phyloP scores from a whole-genome alignment of 2,113 vertebrate genomes.

The Silurus asotus region DNA sequence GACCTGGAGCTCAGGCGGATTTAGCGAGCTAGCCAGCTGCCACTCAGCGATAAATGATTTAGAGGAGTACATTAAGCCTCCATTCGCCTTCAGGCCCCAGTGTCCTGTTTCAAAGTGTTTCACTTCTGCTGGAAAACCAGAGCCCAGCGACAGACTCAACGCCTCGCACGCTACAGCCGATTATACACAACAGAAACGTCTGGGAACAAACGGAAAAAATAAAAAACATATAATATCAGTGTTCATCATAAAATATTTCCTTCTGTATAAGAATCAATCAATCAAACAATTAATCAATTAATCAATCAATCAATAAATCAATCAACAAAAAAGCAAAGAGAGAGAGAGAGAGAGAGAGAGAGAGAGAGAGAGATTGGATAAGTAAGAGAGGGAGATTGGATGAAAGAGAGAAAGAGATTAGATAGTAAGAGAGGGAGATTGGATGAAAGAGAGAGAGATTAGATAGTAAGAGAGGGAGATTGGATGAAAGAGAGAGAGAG shows the following conservation, averaged over 20 bases:
- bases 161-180: not conserved
- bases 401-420: not conserved
- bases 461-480: too few species aligned
- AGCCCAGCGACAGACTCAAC: conserved; percentile 15
- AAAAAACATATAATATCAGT: not conserved
- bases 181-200: not conserved
- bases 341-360: too few species aligned
- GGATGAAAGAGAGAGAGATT: not conserved
- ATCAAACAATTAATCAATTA: not conserved
- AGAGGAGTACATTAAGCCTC: conserved; percentile 53
- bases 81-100: conserved; percentile 44
- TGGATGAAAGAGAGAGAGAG: too few species aligned
- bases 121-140: conserved; percentile 17
- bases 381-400: too few species aligned
- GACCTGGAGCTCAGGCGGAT: conserved; percentile 51
- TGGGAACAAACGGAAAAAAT: not conserved
- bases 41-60: conserved; percentile 64
- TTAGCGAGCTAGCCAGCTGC: conserved; percentile 40
- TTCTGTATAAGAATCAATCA: not conserved
- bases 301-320: not conserved
- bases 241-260: not conserved
- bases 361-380: too few species aligned
- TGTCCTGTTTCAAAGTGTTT: conserved; percentile 48
- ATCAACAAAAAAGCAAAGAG: not conserved
- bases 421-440: not conserved